These are phyloP conservation scores for Merodon equestris DNA, from an alignment of 2,888 invertebrate species.

Conservation along the genomic window DNA sequence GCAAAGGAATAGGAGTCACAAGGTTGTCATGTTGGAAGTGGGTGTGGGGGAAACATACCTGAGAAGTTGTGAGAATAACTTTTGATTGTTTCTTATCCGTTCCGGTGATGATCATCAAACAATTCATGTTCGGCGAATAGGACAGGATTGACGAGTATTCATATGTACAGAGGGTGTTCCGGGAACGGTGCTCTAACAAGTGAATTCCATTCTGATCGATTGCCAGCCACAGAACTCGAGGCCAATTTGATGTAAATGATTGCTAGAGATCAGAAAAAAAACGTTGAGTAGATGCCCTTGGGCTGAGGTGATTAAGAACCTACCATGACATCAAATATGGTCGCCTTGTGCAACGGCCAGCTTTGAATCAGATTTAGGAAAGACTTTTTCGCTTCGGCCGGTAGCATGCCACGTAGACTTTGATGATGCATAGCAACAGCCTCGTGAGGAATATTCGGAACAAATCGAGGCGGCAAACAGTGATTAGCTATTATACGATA, in stretches of 20 bases:
- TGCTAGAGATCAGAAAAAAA: constrained; percentile 82
- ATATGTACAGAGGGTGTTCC: constrained; percentile 93
- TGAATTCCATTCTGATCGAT: constrained; percentile 96
- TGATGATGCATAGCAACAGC: constrained; percentile 95
- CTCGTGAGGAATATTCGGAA: constrained; percentile 87
- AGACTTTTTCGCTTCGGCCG: constrained; percentile 93
- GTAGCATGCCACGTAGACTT: constrained; percentile 90
- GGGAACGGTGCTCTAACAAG: constrained; percentile 91
- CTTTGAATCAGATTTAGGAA: constrained; percentile 95
- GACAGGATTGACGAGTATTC: constrained; percentile 93
- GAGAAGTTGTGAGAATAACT: constrained; percentile 94
- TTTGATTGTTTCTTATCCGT: constrained; percentile 95
- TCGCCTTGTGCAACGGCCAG: constrained; percentile 95
- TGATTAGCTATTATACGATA: constrained; percentile 86
- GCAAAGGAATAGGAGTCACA: constrained; percentile 59
- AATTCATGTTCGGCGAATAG: constrained; percentile 94
- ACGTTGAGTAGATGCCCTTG: no score
- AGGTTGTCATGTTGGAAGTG: neutral
- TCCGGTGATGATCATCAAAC: constrained; percentile 95
- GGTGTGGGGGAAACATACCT: constrained; percentile 80
- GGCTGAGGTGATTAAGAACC: constrained; percentile 71
- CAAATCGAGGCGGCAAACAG: constrained; percentile 90
- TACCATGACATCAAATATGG: constrained; percentile 96
- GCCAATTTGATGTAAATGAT: constrained; percentile 98
- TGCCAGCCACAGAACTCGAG: constrained; percentile 93